phyloP scores from a whole-genome alignment of 2,888 invertebrate genomes.

The Chesias legatella region DNA sequence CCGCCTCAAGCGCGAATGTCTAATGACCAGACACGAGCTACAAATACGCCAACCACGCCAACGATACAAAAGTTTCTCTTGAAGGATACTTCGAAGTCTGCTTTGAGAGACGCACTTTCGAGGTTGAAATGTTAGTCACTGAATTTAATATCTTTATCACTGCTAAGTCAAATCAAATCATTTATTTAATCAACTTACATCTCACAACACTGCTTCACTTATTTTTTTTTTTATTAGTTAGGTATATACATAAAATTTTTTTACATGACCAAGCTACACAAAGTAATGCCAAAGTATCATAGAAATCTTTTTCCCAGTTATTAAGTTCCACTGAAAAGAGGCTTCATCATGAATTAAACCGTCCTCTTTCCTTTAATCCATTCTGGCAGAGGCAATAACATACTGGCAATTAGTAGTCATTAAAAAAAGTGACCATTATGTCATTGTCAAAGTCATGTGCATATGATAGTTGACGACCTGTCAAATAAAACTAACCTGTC shows the following conservation, averaged over 20 bases:
- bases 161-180: no score
- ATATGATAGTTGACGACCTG: no score
- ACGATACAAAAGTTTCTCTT: constrained; percentile 30
- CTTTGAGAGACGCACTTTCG: constrained; percentile 53
- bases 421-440: constrained; percentile 29
- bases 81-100: constrained; percentile 44
- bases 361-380: not conserved
- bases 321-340: no score
- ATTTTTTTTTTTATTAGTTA: no score
- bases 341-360: constrained; percentile 1
- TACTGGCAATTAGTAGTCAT: constrained; percentile 30
- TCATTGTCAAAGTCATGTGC: constrained; percentile 6
- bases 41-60: constrained; percentile 48
- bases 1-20: constrained; percentile 40
- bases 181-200: no score
- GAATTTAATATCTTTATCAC: constrained; percentile 1
- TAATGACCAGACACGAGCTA: constrained; percentile 54
- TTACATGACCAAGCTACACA: no score
- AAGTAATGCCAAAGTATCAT: no score
- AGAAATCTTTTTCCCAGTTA: no score
- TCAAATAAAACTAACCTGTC: constrained; percentile 42
- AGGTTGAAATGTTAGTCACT: constrained; percentile 55
- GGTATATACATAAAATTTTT: no score
- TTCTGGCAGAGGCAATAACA: not conserved
- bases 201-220: no score